Conservation (phyloP, 2,113 vertebrate species). For the Grus americana region DNA sequence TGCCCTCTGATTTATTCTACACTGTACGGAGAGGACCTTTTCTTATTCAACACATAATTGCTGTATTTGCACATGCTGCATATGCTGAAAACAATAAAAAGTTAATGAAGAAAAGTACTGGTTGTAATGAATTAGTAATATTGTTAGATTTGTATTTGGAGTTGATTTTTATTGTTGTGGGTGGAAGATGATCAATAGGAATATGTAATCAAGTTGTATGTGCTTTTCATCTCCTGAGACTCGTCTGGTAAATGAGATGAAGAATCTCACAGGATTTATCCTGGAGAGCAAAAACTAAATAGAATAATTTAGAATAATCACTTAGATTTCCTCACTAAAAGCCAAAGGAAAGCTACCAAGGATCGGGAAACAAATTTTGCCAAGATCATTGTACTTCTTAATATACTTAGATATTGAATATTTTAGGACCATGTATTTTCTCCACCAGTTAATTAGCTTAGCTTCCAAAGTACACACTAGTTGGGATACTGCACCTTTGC, state of each 20-base stretch:
- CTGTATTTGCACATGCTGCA: constrained; percentile 64
- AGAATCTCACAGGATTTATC: constrained; percentile 61
- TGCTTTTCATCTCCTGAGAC: constrained; percentile 56
- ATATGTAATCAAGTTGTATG: constrained; percentile 58
- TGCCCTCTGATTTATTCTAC: constrained; percentile 48
- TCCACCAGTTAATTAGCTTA: constrained; percentile 47
- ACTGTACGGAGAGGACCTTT: constrained; percentile 18
- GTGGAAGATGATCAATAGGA: constrained; percentile 62
- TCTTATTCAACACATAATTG: constrained; percentile 63
- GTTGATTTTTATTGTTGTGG: constrained; percentile 64
- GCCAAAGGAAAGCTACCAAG: neutral
- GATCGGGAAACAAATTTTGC: constrained; percentile 22
- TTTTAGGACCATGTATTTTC: constrained; percentile 33
- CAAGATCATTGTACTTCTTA: neutral
- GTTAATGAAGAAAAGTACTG: constrained; percentile 73
- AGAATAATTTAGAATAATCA: constrained; percentile 47
- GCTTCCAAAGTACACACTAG: neutral
- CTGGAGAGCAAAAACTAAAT: constrained; percentile 45
- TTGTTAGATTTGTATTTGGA: constrained; percentile 66
- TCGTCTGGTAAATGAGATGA: constrained; percentile 48
- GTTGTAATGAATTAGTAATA: constrained; percentile 74
- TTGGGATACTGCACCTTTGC: neutral
- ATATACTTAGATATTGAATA: neutral
- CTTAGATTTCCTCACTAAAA: constrained; percentile 34
- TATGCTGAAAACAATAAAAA: constrained; percentile 70